Percentiles rank a stretch among this genome's conserved stretches.
Conservation (phyloP, 1,140 invertebrate genomes). For the Metaphire vulgaris region DNA sequence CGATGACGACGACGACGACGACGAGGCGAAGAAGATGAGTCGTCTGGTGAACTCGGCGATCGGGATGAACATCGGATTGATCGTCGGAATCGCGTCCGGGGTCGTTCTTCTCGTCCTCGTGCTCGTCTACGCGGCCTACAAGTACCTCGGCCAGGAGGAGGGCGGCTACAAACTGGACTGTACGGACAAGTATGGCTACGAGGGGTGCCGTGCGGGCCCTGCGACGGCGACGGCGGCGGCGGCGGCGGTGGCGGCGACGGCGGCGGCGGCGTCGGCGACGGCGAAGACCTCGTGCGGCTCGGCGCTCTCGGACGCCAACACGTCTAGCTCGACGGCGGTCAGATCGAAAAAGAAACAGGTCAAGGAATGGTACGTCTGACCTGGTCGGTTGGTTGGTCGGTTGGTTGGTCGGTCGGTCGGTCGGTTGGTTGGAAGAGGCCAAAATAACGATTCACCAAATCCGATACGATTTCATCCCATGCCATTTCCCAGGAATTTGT, state of each 20-base stretch:
- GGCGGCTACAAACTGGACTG: slow-evolving; percentile 81
- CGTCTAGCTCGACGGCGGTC: slow-evolving; percentile 51
- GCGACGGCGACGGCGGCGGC: not conserved
- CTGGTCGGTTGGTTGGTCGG: too few relatives aligned
- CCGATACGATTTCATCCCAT: too few relatives aligned
- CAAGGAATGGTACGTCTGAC: slow-evolving; percentile 90
- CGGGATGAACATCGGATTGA: slow-evolving; percentile 20
- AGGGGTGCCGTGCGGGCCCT: slow-evolving; percentile 20
- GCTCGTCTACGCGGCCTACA: slow-evolving; percentile 76
- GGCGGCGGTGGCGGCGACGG: slow-evolving; percentile 5
- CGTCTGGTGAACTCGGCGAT: too few relatives aligned
- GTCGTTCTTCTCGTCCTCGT: slow-evolving; percentile 54
- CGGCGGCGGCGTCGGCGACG: too few relatives aligned
- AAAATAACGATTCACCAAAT: too few relatives aligned
- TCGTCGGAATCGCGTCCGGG: slow-evolving; percentile 21
- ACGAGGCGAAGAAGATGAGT: too few relatives aligned
- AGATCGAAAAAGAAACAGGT: slow-evolving; percentile 78
- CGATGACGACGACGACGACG: too few relatives aligned
- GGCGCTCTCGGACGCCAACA: slow-evolving; percentile 44
- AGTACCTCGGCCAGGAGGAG: slow-evolving; percentile 74
- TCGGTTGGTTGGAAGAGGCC: too few relatives aligned
- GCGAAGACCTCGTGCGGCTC: slow-evolving; percentile 40
- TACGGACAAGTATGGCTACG: slow-evolving; percentile 54
- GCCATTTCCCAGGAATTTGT: too few relatives aligned
- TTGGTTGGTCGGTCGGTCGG: too few relatives aligned